These are phyloP conservation scores for Endotricha flammealis DNA, from an alignment of 2,888 invertebrate species.

Conservation along the genomic window DNA sequence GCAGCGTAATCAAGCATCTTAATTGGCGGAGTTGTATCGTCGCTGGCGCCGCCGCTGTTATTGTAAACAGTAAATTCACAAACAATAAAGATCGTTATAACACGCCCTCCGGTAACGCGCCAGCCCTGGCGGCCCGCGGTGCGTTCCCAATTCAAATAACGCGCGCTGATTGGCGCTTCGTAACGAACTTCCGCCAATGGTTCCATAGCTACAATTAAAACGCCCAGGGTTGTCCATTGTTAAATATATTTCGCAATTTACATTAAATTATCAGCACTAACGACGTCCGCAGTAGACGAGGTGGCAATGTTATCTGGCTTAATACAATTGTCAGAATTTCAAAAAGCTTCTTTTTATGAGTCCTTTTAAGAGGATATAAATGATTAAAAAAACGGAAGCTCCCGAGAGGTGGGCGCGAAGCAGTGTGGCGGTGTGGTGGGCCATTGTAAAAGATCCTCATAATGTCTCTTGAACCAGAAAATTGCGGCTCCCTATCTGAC, in stretches of 20 bases:
- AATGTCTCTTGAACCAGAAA: constrained; percentile 35
- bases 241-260: constrained; percentile 32
- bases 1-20: constrained; percentile 32
- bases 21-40: constrained; percentile 35
- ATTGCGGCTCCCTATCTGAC: constrained; percentile 32
- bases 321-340: constrained; percentile 34
- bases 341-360: constrained; percentile 38
- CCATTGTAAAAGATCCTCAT: constrained; percentile 36
- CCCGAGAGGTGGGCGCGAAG: background rate
- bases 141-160: constrained; percentile 47
- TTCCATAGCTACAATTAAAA: constrained; percentile 44
- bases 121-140: constrained; percentile 39
- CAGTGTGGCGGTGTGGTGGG: too few species aligned
- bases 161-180: constrained; percentile 46
- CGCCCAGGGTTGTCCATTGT: constrained; percentile 47
- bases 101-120: constrained; percentile 36
- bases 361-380: constrained; percentile 43
- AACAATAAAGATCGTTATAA: constrained; percentile 62
- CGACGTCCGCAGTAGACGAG: constrained; percentile 40
- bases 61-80: constrained; percentile 45
- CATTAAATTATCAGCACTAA: constrained; percentile 38
- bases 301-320: constrained; percentile 12
- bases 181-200: constrained; percentile 57
- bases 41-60: constrained; percentile 22
- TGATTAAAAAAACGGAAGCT: constrained; percentile 31